Conservation (phyloP, 2,797 vertebrate genomes). For the Graptemys geographica region DNA sequence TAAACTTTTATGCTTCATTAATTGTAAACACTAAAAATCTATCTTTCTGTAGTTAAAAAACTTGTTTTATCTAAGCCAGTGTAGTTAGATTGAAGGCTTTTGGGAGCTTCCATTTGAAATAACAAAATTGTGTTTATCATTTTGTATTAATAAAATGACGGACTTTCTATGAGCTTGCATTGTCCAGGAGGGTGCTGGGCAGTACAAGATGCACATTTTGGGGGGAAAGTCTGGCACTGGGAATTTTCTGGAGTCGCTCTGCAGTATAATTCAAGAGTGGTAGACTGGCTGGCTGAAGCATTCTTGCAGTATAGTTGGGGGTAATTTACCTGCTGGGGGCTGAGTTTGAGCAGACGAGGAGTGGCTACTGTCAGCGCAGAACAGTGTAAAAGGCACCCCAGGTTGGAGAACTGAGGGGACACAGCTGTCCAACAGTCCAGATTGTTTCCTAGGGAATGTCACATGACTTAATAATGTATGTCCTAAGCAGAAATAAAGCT, state of each 20-base stretch:
- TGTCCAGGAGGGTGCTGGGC: not conserved
- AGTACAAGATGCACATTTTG: not conserved
- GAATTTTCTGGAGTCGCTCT: not conserved
- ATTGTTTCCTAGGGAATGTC: not conserved
- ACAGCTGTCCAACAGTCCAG: not conserved
- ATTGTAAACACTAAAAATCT: not conserved
- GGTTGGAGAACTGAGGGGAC: not conserved
- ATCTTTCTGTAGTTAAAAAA: not conserved
- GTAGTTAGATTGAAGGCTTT: not conserved
- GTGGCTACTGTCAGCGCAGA: no score
- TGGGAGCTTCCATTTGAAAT: not conserved
- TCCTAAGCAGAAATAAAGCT: not conserved
- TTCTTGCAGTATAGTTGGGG: no score
- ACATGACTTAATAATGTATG: not conserved
- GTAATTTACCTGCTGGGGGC: no score
- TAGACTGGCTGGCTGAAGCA: not conserved
- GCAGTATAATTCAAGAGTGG: not conserved
- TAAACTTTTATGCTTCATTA: not conserved
- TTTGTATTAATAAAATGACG: not conserved
- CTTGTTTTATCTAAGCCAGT: not conserved
- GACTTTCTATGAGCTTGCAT: not conserved
- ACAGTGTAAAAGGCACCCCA: no score
- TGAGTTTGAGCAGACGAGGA: no score
- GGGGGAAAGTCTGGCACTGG: not conserved
- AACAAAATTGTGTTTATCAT: not conserved